phyloP scores from a whole-genome alignment of 2,888 invertebrate genomes.

The Pterostichus madidus region DNA sequence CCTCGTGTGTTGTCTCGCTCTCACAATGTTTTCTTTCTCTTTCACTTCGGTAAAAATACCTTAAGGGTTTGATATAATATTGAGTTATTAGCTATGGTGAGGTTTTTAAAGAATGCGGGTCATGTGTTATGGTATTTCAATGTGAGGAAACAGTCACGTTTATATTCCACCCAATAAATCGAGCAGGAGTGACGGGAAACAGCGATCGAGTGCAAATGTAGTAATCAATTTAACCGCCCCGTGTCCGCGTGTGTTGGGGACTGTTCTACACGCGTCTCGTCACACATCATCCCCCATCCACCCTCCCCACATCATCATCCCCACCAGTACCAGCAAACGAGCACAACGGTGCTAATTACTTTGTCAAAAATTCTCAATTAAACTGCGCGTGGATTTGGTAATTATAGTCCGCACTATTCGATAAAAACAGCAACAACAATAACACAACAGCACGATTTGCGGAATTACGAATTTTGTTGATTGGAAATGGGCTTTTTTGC shows the following conservation, averaged over 20 bases:
- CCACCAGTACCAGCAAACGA: slow-evolving; percentile 55
- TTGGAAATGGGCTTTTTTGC: slow-evolving; percentile 64
- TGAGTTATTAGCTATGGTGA: no score
- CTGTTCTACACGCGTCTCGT: slow-evolving; percentile 63
- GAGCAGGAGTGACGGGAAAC: slow-evolving; percentile 71
- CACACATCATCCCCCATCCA: slow-evolving; percentile 69
- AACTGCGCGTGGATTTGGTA: slow-evolving; percentile 60
- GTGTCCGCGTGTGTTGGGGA: slow-evolving; percentile 73
- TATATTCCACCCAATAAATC: slow-evolving; percentile 63
- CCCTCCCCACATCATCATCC: slow-evolving; percentile 70
- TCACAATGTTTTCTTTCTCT: no score
- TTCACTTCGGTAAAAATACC: no score
- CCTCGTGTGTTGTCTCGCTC: no score
- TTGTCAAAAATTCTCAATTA: slow-evolving; percentile 65
- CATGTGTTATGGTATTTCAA: background rate
- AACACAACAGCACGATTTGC: slow-evolving; percentile 60
- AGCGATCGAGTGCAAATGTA: slow-evolving; percentile 74
- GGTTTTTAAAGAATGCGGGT: no score
- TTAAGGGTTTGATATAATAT: no score
- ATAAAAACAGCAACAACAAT: slow-evolving; percentile 59
- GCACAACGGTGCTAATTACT: slow-evolving; percentile 60
- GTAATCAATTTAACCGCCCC: slow-evolving; percentile 74
- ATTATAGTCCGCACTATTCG: slow-evolving; percentile 59
- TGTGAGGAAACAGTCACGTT: slow-evolving; percentile 9
- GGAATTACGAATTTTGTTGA: slow-evolving; percentile 66